Base-by-base conservation (phyloP, 2,797 vertebrate genomes). In the Lutra lutra region DNA sequence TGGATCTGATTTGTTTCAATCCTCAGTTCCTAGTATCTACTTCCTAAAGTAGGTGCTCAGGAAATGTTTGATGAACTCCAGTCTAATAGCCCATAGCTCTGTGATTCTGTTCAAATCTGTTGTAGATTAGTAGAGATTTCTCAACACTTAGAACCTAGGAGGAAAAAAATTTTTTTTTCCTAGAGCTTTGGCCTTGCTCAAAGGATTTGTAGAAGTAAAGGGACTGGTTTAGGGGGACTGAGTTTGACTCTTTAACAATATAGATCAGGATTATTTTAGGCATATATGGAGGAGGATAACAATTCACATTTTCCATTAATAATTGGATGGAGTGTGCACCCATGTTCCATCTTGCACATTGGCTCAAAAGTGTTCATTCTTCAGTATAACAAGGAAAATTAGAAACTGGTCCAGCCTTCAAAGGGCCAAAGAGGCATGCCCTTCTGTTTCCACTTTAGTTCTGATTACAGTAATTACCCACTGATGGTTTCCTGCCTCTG, bases 311-410 rank as follows among this genome's bases (percentile, higher is more conserved):
- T 89, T 90, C 87, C 56, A 82, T 60, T 84, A 58, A 82, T 96
- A 78, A 86, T 58, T 84, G 83, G 54, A 62, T 95, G 46, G 43
- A 46, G 15, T 95, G 87, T 96, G 38, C 29, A 54, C 54, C n/a
- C n/a, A 46, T 62, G 14, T 85, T 75, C 25, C 40, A 35, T 78
- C 51, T 92, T 18, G 72, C 27, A 40, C 5, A 60, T 88, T 62
- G 89, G 46, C 64, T 92, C 12, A 58, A 78, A 96, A 77, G 43
- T 87, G 29, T 86, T 92, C 21, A 56, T 89, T 93, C 66, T 92
- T 95, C 43, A 97, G 51, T 66, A 79, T 73, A 91, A 92, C 40
- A 90, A 83, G 48, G n/a, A 88, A 86, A 93, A 93, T 73, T 79
- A 89, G 80, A 89, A 89, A 77, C 5, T 10, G 32, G 78, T 56